Base-by-base conservation (phyloP, 2,888 invertebrate genomes). In the Teleiodes luculella region DNA sequence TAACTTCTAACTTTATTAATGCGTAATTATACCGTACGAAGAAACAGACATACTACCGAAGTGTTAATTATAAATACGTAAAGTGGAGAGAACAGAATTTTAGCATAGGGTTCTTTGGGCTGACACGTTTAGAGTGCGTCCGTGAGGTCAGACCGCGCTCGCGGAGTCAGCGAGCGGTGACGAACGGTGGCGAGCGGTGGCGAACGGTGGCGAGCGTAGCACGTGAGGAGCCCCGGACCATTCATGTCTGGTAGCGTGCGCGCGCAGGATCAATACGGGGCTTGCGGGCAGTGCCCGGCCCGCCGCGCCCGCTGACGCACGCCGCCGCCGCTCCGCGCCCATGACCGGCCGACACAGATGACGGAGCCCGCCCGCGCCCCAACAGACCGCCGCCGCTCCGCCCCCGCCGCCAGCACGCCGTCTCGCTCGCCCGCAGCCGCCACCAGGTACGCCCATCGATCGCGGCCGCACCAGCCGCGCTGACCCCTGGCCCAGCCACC, bases 311-410 rank as follows among this genome's bases (percentile, higher is more conserved):
- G 39, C 31, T 31, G 86, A 86, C 80, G 78, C 79, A 74, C 77
- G 66, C 66, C 64, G 57, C 66, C 63, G 60, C 62, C 69, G 63
- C 60, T 62, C 69, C 74, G 74, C 74, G 71, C 82, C 77, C 86
- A 86, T 86, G 83, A 78, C 79, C 82, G 81, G 83, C 82, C 78
- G 74, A 78, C 82, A 86, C 87, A 89, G 86, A 87, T 85, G 91
- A 91, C 91, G 89, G 86, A 86, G 84, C 87, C 88, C 86, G 80
- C 77, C 86, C 80, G 79, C 79, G 74, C 77, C 80, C 76, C 67
- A 68, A 79, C 66, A 80, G 72, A 71, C 74, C 64, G 43, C 74
- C 64, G 47, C 48, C 68, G 69, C 74, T 67, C 70, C 67, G 70
- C 66, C 80, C 81, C 82, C 74, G 73, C 74, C 69, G 72, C 78